Evolutionary conservation across 2,797 vertebrate genomes (phyloP).

Genomic region (Podarcis siculus): DNA sequence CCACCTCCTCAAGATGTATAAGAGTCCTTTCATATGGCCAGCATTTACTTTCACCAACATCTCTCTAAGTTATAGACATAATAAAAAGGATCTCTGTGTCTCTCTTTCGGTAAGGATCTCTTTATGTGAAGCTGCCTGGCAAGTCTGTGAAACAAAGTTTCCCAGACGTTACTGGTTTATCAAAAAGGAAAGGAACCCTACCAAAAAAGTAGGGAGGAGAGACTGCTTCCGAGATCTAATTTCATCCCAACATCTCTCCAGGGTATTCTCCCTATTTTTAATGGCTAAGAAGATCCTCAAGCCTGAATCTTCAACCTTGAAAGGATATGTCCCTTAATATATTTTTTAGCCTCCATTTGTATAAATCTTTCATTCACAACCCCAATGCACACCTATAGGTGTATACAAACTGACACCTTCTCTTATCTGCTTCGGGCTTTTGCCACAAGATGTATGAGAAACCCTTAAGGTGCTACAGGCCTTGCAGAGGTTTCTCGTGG

Average conservation of each 20-base stretch:
- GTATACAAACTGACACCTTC: neutral
- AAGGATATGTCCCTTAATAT: neutral
- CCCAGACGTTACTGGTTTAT: neutral
- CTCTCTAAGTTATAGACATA: conserved; percentile 20
- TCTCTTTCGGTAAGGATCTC: neutral
- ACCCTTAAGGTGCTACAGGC: neutral
- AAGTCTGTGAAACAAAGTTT: neutral
- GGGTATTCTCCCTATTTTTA: neutral
- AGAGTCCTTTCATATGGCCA: conserved; percentile 45
- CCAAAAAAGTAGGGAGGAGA: neutral
- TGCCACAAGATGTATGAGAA: neutral
- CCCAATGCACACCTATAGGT: neutral
- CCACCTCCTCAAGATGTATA: conserved; percentile 18
- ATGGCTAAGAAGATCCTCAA: neutral
- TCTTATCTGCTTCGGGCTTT: neutral
- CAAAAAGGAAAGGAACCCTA: neutral
- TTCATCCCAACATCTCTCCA: conserved; percentile 6
- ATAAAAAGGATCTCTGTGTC: neutral
- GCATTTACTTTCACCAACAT: conserved; percentile 50
- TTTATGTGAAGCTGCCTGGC: neutral
- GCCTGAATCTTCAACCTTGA: neutral
- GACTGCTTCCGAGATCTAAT: neutral
- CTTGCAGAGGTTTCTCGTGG: neutral
- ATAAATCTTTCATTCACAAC: neutral
- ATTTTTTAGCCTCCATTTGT: neutral